These are phyloP conservation scores for Zenarchopterus dispar DNA, from an alignment of 2,797 vertebrate species.

Conservation along the genomic window DNA sequence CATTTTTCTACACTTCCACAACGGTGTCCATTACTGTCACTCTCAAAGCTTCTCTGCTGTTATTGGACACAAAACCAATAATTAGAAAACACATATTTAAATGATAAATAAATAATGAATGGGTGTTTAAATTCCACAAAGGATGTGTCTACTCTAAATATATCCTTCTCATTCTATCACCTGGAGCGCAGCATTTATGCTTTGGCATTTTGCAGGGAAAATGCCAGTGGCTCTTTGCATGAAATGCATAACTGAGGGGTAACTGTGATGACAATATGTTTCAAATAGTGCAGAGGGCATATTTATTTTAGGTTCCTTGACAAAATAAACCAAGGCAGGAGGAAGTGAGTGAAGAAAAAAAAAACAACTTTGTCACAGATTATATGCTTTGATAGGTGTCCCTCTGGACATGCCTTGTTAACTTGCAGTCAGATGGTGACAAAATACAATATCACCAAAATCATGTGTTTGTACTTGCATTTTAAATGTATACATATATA, in stretches of 20 bases:
- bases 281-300: constrained; percentile 67
- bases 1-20: too few species aligned
- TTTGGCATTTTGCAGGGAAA: constrained; percentile 65
- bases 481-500: constrained; percentile 5
- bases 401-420: constrained; percentile 54
- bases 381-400: constrained; percentile 70
- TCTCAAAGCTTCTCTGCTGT: constrained; percentile 18
- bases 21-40: constrained; percentile 20
- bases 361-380: constrained; percentile 56
- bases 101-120: constrained; percentile 48
- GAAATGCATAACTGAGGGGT: constrained; percentile 74
- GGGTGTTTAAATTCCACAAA: constrained; percentile 50
- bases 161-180: constrained; percentile 65
- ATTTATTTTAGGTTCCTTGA: constrained; percentile 72
- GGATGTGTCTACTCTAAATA: constrained; percentile 53
- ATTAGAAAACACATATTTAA: constrained; percentile 31
- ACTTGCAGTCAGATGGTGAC: constrained; percentile 35
- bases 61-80: constrained; percentile 3
- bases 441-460: constrained; percentile 27
- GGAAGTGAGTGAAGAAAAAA: constrained; percentile 36
- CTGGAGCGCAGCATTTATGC: constrained; percentile 67
- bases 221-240: constrained; percentile 64
- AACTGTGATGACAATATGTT: constrained; percentile 69
- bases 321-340: constrained; percentile 56
- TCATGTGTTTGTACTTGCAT: constrained; percentile 6